These are phyloP conservation scores for Agelastica alni DNA, from an alignment of 2,888 invertebrate species.

Conservation along the genomic window DNA sequence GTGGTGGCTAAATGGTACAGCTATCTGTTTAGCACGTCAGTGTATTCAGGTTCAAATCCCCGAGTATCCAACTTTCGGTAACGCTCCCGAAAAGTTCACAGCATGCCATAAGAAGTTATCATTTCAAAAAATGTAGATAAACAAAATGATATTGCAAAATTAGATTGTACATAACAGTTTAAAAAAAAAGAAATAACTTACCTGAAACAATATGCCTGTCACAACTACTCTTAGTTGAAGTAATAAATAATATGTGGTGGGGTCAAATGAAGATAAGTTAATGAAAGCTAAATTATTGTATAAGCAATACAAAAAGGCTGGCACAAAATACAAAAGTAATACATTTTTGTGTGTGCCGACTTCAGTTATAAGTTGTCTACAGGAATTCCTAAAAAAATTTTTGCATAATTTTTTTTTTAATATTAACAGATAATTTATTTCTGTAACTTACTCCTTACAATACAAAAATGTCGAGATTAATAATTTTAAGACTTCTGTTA, in stretches of 20 bases:
- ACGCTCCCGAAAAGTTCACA: no score
- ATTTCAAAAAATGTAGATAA: no score
- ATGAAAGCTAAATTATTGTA: conserved; percentile 94
- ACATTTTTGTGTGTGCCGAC: conserved; percentile 66
- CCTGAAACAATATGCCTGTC: conserved; percentile 91
- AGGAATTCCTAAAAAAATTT: conserved; percentile 59
- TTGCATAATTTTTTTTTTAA: conserved; percentile 10
- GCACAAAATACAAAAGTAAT: conserved; percentile 82
- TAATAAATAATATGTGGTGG: conserved; percentile 90
- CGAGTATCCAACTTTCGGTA: no score
- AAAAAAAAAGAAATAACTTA: conserved; percentile 52
- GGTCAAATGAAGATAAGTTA: conserved; percentile 89
- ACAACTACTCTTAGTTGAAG: conserved; percentile 90
- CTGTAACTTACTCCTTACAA: conserved; percentile 65
- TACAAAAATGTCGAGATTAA: conserved; percentile 73
- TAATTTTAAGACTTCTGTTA: conserved; percentile 87
- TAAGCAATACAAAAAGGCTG: conserved; percentile 87
- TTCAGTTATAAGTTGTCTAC: conserved; percentile 62
- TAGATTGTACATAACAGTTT: no score
- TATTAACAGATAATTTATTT: neutral
- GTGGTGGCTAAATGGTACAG: no score
- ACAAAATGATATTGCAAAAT: no score
- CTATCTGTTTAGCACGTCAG: no score
- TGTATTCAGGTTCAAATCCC: no score
- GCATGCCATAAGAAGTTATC: no score